These are phyloP conservation scores for Rhipidura dahli DNA, from an alignment of 2,113 vertebrate species.

Conservation along the genomic window DNA sequence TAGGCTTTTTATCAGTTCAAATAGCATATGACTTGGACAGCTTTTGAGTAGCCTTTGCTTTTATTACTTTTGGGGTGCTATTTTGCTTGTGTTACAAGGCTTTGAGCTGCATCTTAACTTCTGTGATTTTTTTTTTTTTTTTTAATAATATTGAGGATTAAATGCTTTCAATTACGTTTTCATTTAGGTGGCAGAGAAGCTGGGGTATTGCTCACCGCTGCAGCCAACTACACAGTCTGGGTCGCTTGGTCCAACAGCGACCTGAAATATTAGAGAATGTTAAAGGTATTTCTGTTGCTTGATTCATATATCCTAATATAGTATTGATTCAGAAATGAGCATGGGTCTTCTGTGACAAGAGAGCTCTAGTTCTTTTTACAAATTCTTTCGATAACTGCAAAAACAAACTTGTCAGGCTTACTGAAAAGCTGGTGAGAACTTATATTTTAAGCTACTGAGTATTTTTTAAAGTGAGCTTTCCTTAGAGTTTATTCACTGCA, in stretches of 20 bases:
- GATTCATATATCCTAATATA: not conserved
- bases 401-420: not conserved
- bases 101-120: not conserved
- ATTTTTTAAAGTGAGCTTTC: not conserved
- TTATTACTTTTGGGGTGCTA: not conserved
- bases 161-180: not conserved
- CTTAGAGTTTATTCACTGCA: not conserved
- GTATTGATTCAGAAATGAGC: not conserved
- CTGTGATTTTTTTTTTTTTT: not conserved
- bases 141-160: not conserved
- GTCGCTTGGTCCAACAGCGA: slow-evolving; percentile 86
- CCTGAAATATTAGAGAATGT: slow-evolving; percentile 81
- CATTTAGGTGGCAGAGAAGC: slow-evolving; percentile 91
- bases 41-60: not conserved
- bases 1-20: not conserved
- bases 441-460: not conserved
- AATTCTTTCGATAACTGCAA: not conserved
- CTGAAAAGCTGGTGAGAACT: not conserved
- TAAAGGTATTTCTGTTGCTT: slow-evolving; percentile 77
- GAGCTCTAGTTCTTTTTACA: not conserved
- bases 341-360: not conserved
- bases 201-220: slow-evolving; percentile 92
- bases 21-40: not conserved
- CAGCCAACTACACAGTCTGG: slow-evolving; percentile 90
- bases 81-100: not conserved